Evolutionary conservation across 2,797 vertebrate species (phyloP).

Genomic region (Acipenser transmontanus): DNA sequence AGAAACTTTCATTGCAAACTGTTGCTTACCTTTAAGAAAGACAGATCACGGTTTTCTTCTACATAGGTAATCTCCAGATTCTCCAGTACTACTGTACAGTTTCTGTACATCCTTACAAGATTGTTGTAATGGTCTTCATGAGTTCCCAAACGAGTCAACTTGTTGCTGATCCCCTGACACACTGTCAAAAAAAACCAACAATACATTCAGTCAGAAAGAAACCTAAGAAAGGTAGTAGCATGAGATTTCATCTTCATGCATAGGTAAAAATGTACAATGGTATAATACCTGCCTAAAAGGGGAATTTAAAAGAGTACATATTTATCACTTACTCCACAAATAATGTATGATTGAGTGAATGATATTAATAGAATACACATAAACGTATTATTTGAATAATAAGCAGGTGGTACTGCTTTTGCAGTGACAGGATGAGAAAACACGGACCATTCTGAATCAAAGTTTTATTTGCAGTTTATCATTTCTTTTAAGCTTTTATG

Average conservation of each 20-base stretch:
- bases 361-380: no score
- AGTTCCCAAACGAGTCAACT: constrained; percentile 69
- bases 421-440: no score
- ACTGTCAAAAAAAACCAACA: constrained; percentile 49
- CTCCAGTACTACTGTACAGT: constrained; percentile 86
- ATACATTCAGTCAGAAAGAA: background rate
- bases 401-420: no score
- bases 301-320: background rate
- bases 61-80: constrained; percentile 88
- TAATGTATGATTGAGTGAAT: no score
- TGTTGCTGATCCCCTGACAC: constrained; percentile 82
- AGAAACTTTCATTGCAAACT: no score
- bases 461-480: no score
- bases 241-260: no score
- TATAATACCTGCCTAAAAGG: background rate
- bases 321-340: background rate
- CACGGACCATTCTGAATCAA: no score
- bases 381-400: no score
- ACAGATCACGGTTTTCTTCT: constrained; percentile 69
- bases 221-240: constrained; percentile 3
- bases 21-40: constrained; percentile 77
- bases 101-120: constrained; percentile 85
- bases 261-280: background rate
- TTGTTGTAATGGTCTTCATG: constrained; percentile 81
- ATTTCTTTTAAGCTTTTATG: no score